These are phyloP conservation scores for Pristis pectinata DNA, from an alignment of 2,797 vertebrate genomes.

Conservation along the genomic window DNA sequence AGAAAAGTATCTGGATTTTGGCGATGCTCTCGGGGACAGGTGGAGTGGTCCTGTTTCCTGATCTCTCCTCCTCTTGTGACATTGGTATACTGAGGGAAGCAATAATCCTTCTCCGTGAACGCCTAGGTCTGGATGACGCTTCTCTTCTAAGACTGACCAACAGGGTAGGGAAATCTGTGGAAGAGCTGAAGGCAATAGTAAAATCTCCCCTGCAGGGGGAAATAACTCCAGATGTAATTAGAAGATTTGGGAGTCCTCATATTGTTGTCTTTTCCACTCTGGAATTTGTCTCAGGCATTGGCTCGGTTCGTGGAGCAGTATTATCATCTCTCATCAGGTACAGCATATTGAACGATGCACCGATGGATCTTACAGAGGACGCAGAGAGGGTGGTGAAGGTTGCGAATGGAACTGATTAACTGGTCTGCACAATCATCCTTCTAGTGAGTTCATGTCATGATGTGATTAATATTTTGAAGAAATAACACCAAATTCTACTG, in stretches of 20 bases:
- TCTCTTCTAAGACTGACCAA: conserved; percentile 20
- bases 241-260: fast-evolving
- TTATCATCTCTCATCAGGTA: neutral
- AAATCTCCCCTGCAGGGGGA: neutral
- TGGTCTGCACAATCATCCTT: neutral
- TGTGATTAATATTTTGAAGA: neutral
- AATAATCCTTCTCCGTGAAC: neutral
- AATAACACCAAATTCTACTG: neutral
- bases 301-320: conserved; percentile 14
- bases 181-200: neutral
- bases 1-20: neutral
- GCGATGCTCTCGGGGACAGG: neutral
- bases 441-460: neutral
- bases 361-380: neutral
- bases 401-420: neutral
- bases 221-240: neutral
- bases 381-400: neutral
- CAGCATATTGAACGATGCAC: neutral
- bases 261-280: fast-evolving
- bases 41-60: neutral
- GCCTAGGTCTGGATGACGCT: conserved; percentile 7
- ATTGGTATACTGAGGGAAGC: neutral
- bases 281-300: neutral
- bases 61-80: conserved; percentile 15
- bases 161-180: neutral